These are phyloP conservation scores for Ia io DNA, from an alignment of 2,113 vertebrate genomes.

Conservation along the genomic window DNA sequence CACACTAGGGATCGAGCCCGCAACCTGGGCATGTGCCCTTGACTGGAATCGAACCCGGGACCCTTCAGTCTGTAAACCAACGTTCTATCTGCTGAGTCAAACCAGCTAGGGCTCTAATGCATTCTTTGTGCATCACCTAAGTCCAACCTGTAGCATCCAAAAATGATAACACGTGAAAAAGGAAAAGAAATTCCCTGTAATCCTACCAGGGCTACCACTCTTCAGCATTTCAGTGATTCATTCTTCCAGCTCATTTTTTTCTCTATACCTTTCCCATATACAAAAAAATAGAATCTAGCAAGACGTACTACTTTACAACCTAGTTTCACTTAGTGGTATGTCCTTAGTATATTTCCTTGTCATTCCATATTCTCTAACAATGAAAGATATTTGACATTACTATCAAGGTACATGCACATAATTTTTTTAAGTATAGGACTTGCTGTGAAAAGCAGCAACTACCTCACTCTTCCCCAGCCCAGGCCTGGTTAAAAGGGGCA, in stretches of 20 bases:
- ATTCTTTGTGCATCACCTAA: neutral
- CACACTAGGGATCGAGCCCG: too few species aligned
- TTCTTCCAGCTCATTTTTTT: neutral
- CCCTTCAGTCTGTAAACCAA: too few species aligned
- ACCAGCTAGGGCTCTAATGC: neutral
- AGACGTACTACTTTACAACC: neutral
- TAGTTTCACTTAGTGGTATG: neutral
- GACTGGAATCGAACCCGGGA: too few species aligned
- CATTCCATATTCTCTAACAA: neutral
- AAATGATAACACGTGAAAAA: neutral
- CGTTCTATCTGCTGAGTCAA: too few species aligned
- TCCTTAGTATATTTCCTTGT: neutral
- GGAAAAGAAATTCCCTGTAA: neutral
- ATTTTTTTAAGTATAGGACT: neutral
- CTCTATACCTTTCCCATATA: neutral
- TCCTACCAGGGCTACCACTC: neutral
- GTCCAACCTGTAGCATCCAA: neutral
- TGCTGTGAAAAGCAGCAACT: neutral
- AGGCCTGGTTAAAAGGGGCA: neutral
- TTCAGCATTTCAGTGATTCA: neutral
- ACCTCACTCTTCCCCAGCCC: neutral
- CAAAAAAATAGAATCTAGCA: neutral
- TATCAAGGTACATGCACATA: neutral
- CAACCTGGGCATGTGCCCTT: too few species aligned
- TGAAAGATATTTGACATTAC: neutral